Evolutionary conservation across 2,797 vertebrate genomes (phyloP).

Genomic region (Centropyge bicolor): DNA sequence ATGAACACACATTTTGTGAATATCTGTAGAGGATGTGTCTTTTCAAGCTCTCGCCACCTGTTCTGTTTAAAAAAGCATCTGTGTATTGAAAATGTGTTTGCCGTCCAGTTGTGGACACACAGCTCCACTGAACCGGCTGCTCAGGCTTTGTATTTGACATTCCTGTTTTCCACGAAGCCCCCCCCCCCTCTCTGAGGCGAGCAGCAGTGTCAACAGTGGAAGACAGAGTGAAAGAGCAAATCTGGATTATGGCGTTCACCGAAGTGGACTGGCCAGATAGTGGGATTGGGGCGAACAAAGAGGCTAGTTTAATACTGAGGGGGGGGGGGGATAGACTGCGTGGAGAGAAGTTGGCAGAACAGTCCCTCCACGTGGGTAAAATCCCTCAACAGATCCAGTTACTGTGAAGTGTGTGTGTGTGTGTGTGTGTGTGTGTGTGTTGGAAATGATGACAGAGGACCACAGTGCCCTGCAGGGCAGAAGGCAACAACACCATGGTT

Average conservation of each 20-base stretch:
- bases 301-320: constrained; percentile 28
- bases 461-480: constrained; percentile 13
- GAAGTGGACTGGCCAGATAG: constrained; percentile 11
- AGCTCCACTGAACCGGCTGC: not conserved
- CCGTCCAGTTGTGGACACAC: not conserved
- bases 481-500: not conserved
- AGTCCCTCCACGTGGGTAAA: constrained; percentile 13
- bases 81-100: not conserved
- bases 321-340: constrained; percentile 5
- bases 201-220: not conserved
- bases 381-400: constrained; percentile 16
- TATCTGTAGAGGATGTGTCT: not conserved
- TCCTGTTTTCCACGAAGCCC: not conserved
- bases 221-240: constrained; percentile 2
- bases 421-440: not conserved
- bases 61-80: not conserved
- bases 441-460: not conserved
- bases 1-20: not conserved
- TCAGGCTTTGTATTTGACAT: not conserved
- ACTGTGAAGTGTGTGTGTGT: not conserved
- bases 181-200: not conserved
- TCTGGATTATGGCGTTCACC: not conserved
- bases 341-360: constrained; percentile 25
- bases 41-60: not conserved
- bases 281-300: constrained; percentile 46